Base-by-base conservation (phyloP, 2,888 invertebrate species). In the Yponomeuta sedellus region DNA sequence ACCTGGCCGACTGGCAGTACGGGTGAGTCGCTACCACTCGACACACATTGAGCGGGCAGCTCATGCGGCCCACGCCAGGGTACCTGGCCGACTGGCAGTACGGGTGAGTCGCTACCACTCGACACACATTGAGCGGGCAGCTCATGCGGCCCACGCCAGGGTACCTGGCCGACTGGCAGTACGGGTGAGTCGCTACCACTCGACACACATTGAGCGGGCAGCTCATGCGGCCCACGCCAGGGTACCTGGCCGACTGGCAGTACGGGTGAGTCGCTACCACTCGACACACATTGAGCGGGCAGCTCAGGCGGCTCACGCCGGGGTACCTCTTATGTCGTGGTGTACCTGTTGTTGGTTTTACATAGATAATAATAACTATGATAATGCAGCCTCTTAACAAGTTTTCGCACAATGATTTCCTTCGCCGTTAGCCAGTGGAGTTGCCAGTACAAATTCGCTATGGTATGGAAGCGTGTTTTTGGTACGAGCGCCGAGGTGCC, bases 61-160 rank as follows among this genome's bases (percentile, higher is more conserved):
- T 91, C 74, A 86, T 89, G 88, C 88, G 89, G 73, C 90, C 88
- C 67, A 86, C 90, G 81, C 88, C 90, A 57, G 90, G 83, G 73
- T 91, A 91, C 86, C 85, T 91, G 76, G 80, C 87, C 44, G 89
- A 90, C 74, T 88, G 90, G 85, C 91, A 91, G 85, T 90, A 91
- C 82, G 80, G 82, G 34, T 90, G 90, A 84, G 81, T 44, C 3
- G n/a, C n/a, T n/a, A n/a, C n/a, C 28, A 28, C 28, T 28, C n/a
- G n/a, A n/a, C n/a, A n/a, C n/a, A n/a, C n/a, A n/a, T n/a, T n/a
- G n/a, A 28, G n/a, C n/a, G n/a, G n/a, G n/a, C n/a, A n/a, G n/a
- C n/a, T 91, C 74, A 86, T 89, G 88, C 88, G 89, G 73, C 90
- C 88, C 67, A 86, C 90, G 81, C 88, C 90, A 57, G 90, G 83